phyloP scores from a whole-genome alignment of 2,797 vertebrate genomes.

The Chiroxiphia lanceolata region DNA sequence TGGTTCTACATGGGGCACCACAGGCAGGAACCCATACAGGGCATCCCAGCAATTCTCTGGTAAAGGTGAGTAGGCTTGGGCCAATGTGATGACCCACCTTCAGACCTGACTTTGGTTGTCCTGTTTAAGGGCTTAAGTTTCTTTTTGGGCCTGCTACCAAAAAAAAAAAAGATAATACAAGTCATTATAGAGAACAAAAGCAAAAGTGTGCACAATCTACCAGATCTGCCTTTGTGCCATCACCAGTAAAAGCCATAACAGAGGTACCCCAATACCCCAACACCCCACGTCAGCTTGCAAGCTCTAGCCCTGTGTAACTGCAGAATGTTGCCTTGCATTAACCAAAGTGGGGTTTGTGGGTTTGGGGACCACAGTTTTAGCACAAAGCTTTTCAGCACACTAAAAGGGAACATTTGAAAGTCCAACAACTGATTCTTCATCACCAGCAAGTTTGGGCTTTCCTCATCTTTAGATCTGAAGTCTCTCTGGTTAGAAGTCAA shows the following conservation, averaged over 20 bases:
- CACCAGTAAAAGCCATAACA: background rate
- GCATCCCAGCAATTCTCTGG: too few relatives aligned
- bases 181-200: background rate
- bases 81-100: accelerated
- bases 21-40: background rate
- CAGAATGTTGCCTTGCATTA: background rate
- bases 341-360: background rate
- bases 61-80: background rate
- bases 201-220: accelerated
- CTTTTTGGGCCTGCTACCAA: background rate
- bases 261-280: background rate
- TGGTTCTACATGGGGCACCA: background rate
- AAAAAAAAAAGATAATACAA: background rate
- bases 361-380: background rate
- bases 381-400: accelerated
- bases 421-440: background rate
- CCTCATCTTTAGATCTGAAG: background rate
- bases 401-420: background rate
- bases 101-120: background rate
- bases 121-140: background rate
- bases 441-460: background rate
- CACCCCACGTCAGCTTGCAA: accelerated
- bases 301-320: accelerated
- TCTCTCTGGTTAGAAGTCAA: background rate
- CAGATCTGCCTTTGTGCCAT: background rate